Percentiles rank a stretch among this genome's conserved stretches.
Conservation (phyloP, 2,797 vertebrate genomes). For the Rhodeus uyekii region DNA sequence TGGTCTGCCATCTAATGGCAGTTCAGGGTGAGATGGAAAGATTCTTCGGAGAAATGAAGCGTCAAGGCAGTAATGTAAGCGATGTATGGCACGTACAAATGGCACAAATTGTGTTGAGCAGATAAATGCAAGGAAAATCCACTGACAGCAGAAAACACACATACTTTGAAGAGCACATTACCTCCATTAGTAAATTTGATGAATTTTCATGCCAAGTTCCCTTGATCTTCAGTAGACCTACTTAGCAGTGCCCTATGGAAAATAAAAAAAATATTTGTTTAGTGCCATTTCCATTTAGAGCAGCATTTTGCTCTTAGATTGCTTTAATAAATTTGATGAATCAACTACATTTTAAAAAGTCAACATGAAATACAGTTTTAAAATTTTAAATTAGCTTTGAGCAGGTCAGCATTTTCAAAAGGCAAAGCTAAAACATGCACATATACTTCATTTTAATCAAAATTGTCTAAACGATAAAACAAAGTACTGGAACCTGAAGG, state of each 20-base stretch:
- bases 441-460: constrained; percentile 20
- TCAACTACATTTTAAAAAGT: neutral
- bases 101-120: constrained; percentile 43
- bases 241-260: neutral
- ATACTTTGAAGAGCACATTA: neutral
- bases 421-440: neutral
- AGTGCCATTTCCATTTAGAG: neutral
- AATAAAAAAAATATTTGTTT: neutral
- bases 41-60: constrained; percentile 47
- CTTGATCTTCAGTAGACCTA: neutral
- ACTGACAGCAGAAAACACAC: constrained; percentile 40
- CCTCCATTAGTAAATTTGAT: neutral
- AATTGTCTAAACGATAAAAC: neutral
- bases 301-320: constrained; percentile 5
- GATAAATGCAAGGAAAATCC: constrained; percentile 48
- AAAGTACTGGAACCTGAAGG: neutral
- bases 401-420: neutral
- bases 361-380: constrained; percentile 17
- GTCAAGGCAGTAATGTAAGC: constrained; percentile 30
- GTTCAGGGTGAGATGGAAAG: constrained; percentile 47
- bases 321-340: neutral
- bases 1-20: constrained; percentile 30
- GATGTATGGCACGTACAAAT: constrained; percentile 37
- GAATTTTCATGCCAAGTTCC: neutral
- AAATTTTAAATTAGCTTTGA: neutral